phyloP scores from a whole-genome alignment of 2,797 vertebrate genomes.

The Lindbergichthys nudifrons region DNA sequence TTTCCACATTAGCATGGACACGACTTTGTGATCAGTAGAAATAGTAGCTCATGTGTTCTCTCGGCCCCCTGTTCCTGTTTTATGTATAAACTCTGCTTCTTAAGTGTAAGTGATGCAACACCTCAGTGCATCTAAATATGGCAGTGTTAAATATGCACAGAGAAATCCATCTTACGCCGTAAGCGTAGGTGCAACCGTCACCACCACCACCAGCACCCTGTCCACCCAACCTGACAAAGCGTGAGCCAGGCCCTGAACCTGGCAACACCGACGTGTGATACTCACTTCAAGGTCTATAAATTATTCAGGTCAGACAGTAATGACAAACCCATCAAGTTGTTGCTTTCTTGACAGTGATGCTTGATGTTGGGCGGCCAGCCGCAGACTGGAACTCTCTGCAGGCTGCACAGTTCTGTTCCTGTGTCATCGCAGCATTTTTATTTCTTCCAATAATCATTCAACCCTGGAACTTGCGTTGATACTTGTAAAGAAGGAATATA shows the following conservation, averaged over 20 bases:
- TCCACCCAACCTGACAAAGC: slow-evolving; percentile 74
- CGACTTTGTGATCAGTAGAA: neutral
- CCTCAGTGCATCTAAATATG: slow-evolving; percentile 68
- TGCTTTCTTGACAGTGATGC: slow-evolving; percentile 4
- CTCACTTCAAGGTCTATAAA: slow-evolving; percentile 57
- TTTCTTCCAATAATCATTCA: neutral
- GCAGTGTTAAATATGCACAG: slow-evolving; percentile 83
- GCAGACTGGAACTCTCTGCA: slow-evolving; percentile 17
- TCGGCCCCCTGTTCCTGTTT: slow-evolving; percentile 14
- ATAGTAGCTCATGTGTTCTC: slow-evolving; percentile 9
- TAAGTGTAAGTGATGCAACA: slow-evolving; percentile 37
- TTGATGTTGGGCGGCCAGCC: slow-evolving; percentile 9
- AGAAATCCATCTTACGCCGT: slow-evolving; percentile 64
- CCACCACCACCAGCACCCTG: slow-evolving; percentile 63
- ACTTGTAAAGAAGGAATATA: neutral
- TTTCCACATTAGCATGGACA: neutral
- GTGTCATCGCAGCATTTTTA: neutral
- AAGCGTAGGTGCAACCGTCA: slow-evolving; percentile 43
- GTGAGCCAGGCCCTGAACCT: slow-evolving; percentile 59
- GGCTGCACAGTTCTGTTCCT: neutral
- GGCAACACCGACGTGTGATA: slow-evolving; percentile 71
- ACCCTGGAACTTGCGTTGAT: too few relatives aligned
- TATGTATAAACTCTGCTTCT: slow-evolving; percentile 25
- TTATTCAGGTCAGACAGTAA: slow-evolving; percentile 60
- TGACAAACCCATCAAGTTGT: slow-evolving; percentile 33